Base-by-base conservation (phyloP, 2,888 invertebrate species). In the Dynastes hyllus region DNA sequence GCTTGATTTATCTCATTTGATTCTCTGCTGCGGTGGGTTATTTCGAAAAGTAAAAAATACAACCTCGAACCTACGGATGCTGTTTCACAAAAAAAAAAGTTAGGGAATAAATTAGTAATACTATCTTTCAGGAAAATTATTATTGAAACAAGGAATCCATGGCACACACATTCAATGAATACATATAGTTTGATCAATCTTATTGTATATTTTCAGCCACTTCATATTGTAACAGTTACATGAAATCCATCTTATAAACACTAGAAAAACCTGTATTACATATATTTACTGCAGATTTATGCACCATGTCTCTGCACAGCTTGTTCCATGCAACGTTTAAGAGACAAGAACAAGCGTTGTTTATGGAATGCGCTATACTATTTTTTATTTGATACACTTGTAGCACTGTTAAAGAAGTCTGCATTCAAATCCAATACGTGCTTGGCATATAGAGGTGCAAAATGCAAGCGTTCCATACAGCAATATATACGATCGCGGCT, bases 371-470 rank as follows among this genome's bases (percentile, higher is more conserved):
- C 22, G 22, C 22, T 22, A 58, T 22, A 58, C 8, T 58, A 58
- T 58, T 58, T 45, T 22, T 58, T 58, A 58, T 58, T 58, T 58
- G 16, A 58, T 8, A 22, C 22, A n/a, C 22, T 58, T 22, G 16
- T 22, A 58, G 55, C n/a, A 58, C 55, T 58, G 16, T 66, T 16
- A 11, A 37, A 66, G 16, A 37, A 37, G 11, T 40, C 66, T 40
- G 37, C 32, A 66, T 40, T 66, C 66, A 40, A 66, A 37, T 66
- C n/a, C 40, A 66, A 37, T 66, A 66, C 66, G 66, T 66, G 66
- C 32, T 66, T 16, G 66, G 66, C 66, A 66, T 66, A 66, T 16
- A 66, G 16, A 66, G 37, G 37, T 66, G 66, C 66, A 66, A 66
- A 66, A 66, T n/a, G 16, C n/a, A 13, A 40, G 16, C 37, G 40